Conservation (phyloP, 1,140 invertebrate species). For the Elysia chlorotica region DNA sequence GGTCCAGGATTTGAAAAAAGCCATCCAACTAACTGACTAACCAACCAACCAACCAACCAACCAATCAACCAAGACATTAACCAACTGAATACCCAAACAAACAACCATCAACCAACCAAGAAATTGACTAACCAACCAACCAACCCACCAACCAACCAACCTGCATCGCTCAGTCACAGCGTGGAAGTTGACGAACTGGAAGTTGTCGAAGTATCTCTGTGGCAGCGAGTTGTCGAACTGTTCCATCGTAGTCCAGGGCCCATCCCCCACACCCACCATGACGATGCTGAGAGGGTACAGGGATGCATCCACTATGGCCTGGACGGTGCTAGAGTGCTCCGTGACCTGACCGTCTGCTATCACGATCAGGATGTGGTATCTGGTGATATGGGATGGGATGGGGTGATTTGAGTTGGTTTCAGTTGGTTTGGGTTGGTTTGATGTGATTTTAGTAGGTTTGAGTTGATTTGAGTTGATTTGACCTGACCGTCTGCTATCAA, state of each 20-base stretch:
- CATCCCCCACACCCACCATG: constrained; percentile 68
- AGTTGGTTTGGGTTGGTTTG: no score
- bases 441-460: no score
- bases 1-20: no score
- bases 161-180: constrained; percentile 46
- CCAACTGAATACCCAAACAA: no score
- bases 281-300: constrained; percentile 66
- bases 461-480: no score
- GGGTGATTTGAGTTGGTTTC: no score
- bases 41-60: no score
- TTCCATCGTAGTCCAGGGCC: constrained; percentile 67
- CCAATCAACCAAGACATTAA: no score
- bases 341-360: constrained; percentile 67
- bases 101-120: no score
- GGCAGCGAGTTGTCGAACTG: constrained; percentile 66
- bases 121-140: no score
- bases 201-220: constrained; percentile 66
- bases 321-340: constrained; percentile 61
- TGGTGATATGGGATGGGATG: constrained; percentile 17
- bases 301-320: constrained; percentile 67
- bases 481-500: constrained; percentile 68
- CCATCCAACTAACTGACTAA: no score
- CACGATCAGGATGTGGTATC: constrained; percentile 67
- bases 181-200: constrained; percentile 68
- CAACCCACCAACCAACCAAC: neutral